Base-by-base conservation (phyloP, 2,113 vertebrate species). In the Tretioscincus oriximinensis region DNA sequence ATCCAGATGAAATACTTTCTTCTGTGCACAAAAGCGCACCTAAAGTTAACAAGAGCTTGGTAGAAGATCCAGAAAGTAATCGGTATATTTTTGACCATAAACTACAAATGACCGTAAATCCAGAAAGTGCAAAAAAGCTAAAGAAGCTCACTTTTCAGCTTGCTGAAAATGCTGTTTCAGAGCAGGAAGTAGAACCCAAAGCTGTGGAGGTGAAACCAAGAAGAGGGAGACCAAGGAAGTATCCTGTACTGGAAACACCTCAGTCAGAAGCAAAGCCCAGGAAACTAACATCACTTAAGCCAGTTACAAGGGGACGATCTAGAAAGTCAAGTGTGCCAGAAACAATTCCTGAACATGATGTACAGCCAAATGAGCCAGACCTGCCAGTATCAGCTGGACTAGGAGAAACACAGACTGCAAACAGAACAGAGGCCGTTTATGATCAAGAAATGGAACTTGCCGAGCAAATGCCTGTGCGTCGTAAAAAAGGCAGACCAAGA, bases 91-190 rank as follows among this genome's bases (percentile, higher is more conserved):
- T 81, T 78, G 92, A 91, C 22, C 71, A 60, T 41, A 91, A 89
- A 45, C 29, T 68, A 1, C 86, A 79, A 60, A 9, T 86, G 1
- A 78, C 85, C 45, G 79, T 86, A 51, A 93, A 87, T 87, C 93
- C 94, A 7, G 94, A 92, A 88, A 90, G 89, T 49, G 90, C 91
- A 45, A 95, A 91, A 77, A 96, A 93, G 78, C 86, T 92, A 28
- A 93, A 87, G 76, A 89, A 76, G 21, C 12, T 88, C 60, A 28
- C 82, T n/a, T 85, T 94, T 8, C 91, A 94, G 35, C 29, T 88
- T 54, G 85, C 91, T 89, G 95, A 94, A 89, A 88, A 81, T 16
- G 64, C 0, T 67, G 73, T 88, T 45, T 87, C 79, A 80, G 87
- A 93, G 31, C 91, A 93, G 75, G 90, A 93, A 67, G 70, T 41